Conservation (phyloP, 2,797 vertebrate genomes). For the Emydoidea blandingii region DNA sequence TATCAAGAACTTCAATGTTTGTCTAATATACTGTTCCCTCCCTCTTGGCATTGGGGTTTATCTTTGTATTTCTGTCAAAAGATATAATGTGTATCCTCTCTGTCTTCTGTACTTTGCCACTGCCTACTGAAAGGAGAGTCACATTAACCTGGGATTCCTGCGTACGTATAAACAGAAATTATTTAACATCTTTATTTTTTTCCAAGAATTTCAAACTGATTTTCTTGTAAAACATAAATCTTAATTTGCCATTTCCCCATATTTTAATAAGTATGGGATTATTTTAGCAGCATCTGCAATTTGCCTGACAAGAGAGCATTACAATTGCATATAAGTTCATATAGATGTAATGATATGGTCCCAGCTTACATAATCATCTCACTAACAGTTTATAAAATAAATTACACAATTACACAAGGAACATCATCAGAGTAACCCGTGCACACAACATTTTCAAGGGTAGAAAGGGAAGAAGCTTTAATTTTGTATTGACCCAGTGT, state of each 20-base stretch:
- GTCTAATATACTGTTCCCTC: background rate
- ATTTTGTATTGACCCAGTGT: background rate
- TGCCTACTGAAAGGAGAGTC: background rate
- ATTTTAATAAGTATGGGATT: background rate
- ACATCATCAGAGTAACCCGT: background rate
- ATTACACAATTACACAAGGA: background rate
- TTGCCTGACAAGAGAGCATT: background rate
- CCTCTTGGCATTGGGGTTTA: background rate
- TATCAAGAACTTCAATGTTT: background rate
- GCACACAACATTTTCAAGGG: background rate
- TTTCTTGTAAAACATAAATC: background rate
- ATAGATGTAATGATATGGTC: background rate
- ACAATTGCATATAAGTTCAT: background rate
- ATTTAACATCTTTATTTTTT: background rate
- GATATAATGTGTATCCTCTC: background rate
- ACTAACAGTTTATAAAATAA: background rate
- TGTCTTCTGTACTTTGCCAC: background rate
- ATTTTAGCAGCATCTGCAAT: background rate
- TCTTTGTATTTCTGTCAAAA: background rate
- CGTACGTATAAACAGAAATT: background rate
- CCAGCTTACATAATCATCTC: background rate
- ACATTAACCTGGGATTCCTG: background rate
- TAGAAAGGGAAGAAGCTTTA: background rate
- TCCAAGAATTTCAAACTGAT: background rate
- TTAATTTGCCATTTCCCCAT: background rate